These are phyloP conservation scores for Malurus alboscapulatus DNA, from an alignment of 2,113 vertebrate genomes.

Conservation along the genomic window DNA sequence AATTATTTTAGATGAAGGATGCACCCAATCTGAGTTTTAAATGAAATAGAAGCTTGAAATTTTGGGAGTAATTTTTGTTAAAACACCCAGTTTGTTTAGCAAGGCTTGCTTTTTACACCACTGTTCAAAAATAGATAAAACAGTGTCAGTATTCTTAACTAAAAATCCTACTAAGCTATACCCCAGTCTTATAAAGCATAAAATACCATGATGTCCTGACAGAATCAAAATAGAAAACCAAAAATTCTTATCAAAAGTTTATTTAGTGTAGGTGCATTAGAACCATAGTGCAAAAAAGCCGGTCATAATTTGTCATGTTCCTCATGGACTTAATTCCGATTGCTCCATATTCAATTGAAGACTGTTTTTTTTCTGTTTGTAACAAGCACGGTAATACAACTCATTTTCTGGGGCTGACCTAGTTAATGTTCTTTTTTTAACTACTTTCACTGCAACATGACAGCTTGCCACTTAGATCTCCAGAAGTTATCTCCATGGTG, in stretches of 20 bases:
- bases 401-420: conserved; percentile 30
- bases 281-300: neutral
- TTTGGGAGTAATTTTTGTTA: neutral
- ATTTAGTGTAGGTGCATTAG: neutral
- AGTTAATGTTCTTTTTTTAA: conserved; percentile 55
- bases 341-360: neutral
- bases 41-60: neutral
- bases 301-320: neutral
- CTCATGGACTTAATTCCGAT: neutral
- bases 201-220: neutral
- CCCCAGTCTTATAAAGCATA: neutral
- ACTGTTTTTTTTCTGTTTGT: neutral
- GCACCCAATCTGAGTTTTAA: neutral
- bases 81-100: neutral
- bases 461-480: conserved; percentile 46
- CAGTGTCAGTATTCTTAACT: neutral
- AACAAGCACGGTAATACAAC: neutral
- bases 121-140: neutral
- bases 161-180: neutral
- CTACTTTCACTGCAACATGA: conserved; percentile 6
- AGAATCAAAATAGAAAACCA: neutral
- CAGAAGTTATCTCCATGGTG: conserved; percentile 36
- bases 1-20: neutral
- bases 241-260: neutral
- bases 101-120: neutral